These are phyloP conservation scores for Yponomeuta malinellus DNA, from an alignment of 2,888 invertebrate genomes.

Conservation along the genomic window DNA sequence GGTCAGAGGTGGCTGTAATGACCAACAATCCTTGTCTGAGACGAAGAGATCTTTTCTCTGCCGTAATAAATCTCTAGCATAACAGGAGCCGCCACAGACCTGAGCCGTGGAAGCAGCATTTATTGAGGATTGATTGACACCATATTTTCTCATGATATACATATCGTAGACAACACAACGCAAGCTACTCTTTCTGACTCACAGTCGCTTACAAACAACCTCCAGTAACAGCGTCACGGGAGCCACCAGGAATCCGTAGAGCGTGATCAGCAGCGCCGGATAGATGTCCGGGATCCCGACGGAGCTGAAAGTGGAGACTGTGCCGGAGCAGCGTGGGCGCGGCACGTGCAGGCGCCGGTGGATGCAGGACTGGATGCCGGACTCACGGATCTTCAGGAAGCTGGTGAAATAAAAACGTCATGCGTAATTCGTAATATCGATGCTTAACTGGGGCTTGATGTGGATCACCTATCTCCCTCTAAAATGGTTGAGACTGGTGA, in stretches of 20 bases:
- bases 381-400: slow-evolving; percentile 69
- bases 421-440: not conserved
- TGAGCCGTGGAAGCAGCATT: no score
- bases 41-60: no score
- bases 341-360: slow-evolving; percentile 73
- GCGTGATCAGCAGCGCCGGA: slow-evolving; percentile 67
- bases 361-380: slow-evolving; percentile 66
- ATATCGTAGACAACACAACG: no score
- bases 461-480: no score
- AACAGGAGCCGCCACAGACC: no score
- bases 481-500: no score
- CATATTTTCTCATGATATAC: no score
- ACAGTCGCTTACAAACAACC: slow-evolving; percentile 49
- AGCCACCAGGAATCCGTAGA: slow-evolving; percentile 61
- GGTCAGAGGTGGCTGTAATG: no score
- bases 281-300: slow-evolving; percentile 76
- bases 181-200: slow-evolving; percentile 26
- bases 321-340: slow-evolving; percentile 74
- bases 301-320: slow-evolving; percentile 76
- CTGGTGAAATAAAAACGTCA: slow-evolving; percentile 28
- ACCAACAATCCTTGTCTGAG: no score
- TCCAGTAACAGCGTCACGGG: slow-evolving; percentile 53
- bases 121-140: no score
- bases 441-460: no score
- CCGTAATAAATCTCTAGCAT: no score